A percentile compares a stretch with the other conserved stretches of the same genome.
These are phyloP conservation scores for Anadara kagoshimensis DNA, from an alignment of 1,140 invertebrate species.

Conservation along the genomic window DNA sequence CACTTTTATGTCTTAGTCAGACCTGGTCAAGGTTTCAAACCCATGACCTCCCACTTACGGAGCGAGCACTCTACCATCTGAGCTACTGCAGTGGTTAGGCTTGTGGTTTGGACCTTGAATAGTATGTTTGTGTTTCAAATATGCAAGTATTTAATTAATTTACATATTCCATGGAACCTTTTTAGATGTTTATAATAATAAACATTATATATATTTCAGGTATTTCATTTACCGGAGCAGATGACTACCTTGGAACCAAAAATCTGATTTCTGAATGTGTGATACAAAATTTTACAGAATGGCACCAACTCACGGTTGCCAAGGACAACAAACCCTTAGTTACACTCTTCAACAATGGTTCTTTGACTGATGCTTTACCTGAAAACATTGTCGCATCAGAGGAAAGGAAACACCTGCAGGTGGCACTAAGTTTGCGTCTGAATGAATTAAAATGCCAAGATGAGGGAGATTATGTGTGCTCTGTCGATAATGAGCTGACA, in stretches of 20 bases:
- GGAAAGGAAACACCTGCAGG: slow-evolving; percentile 1
- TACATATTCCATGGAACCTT: no score
- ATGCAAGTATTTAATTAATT: no score
- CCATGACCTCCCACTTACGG: no score
- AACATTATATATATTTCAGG: no score
- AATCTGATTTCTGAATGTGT: slow-evolving; percentile 4
- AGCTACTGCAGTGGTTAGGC: no score
- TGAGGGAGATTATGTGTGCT: slow-evolving; percentile 21
- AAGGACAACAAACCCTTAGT: slow-evolving; percentile 1
- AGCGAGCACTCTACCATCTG: no score
- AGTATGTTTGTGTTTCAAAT: no score
- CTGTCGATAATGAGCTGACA: background rate
- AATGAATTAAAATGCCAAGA: slow-evolving; percentile 13
- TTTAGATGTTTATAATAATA: no score
- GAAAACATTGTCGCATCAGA: background rate
- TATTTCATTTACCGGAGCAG: background rate
- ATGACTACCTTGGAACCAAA: background rate
- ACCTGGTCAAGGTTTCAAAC: no score
- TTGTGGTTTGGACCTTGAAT: no score
- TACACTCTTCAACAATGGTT: background rate
- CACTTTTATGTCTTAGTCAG: no score
- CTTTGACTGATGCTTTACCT: background rate
- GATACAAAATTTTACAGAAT: slow-evolving; percentile 22
- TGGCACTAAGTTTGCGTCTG: background rate
- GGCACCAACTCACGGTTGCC: slow-evolving; percentile 9